phyloP scores from a whole-genome alignment of 2,113 vertebrate species.

The Actenoides lindsayi region DNA sequence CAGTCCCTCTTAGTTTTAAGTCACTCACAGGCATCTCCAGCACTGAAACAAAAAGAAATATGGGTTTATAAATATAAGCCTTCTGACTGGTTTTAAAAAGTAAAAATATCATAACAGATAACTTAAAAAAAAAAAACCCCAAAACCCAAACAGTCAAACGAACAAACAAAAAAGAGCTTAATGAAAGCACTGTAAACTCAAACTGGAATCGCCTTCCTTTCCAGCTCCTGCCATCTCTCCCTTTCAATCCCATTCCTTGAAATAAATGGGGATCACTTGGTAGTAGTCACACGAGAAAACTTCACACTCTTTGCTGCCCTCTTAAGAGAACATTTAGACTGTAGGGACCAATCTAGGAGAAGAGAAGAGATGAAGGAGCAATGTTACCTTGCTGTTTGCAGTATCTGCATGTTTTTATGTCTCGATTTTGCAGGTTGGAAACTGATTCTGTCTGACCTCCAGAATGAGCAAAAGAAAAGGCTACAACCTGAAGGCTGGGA shows the following conservation, averaged over 20 bases:
- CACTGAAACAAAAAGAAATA: neutral
- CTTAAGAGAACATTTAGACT: neutral
- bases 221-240: neutral
- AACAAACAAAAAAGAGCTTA: neutral
- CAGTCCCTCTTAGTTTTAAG: neutral
- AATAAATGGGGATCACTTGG: neutral
- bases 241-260: neutral
- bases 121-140: neutral
- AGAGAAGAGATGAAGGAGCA: neutral
- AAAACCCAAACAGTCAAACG: neutral
- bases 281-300: neutral
- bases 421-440: neutral
- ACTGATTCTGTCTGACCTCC: neutral
- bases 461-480: accelerated
- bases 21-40: neutral
- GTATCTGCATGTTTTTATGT: neutral
- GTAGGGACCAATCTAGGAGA: neutral
- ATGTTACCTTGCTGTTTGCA: neutral
- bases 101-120: neutral
- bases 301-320: neutral
- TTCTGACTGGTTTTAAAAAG: neutral
- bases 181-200: neutral
- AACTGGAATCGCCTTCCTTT: neutral
- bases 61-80: neutral
- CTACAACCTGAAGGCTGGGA: neutral